These are phyloP conservation scores for Plebejus melissa DNA, from an alignment of 2,888 invertebrate genomes.

Conservation along the genomic window DNA sequence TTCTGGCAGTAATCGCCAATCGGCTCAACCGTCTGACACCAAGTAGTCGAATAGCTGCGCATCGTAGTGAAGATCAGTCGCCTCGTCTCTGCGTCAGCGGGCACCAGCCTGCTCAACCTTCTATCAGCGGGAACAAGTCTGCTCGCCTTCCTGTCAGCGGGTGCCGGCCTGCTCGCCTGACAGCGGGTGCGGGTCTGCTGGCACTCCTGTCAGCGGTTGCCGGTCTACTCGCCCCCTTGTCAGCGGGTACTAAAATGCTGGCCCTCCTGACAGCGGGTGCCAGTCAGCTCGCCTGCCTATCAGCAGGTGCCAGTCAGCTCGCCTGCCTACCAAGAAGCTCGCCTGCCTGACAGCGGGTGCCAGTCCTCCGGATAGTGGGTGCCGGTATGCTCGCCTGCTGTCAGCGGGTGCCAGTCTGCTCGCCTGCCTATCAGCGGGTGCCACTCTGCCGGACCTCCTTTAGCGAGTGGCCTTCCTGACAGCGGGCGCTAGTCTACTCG, in stretches of 20 bases:
- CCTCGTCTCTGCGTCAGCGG: neutral
- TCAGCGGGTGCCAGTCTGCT: neutral
- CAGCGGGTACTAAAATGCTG: neutral
- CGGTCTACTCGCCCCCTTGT: neutral
- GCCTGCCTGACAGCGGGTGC: neutral
- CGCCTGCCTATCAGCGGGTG: too few relatives aligned
- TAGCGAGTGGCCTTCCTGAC: neutral
- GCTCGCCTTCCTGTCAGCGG: neutral
- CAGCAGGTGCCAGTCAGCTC: slow-evolving; percentile 3
- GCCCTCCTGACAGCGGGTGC: slow-evolving; percentile 2
- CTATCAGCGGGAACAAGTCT: neutral
- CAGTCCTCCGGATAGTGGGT: neutral
- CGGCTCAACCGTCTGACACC: neutral
- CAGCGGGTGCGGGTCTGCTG: neutral
- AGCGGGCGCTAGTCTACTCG: neutral
- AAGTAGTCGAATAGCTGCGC: neutral
- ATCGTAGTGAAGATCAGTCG: neutral
- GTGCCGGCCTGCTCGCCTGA: neutral
- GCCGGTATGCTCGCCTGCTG: neutral
- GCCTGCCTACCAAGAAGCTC: neutral
- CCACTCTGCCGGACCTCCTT: neutral
- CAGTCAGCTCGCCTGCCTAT: neutral
- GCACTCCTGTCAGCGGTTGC: neutral
- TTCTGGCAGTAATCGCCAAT: neutral
- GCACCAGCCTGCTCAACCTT: neutral